These are phyloP conservation scores for Acleris cristana DNA, from an alignment of 2,888 invertebrate genomes.

Conservation along the genomic window DNA sequence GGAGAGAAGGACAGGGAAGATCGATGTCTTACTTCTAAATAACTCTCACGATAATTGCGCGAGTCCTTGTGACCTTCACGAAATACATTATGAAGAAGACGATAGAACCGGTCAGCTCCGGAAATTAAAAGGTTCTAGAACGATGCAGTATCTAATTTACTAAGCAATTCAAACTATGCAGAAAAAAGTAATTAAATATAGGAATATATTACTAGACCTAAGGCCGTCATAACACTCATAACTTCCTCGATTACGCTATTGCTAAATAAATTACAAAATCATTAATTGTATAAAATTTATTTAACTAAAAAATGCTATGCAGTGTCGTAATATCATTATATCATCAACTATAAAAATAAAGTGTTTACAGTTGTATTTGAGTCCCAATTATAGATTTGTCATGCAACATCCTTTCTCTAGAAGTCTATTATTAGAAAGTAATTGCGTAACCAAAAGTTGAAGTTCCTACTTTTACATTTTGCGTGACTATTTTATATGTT, in stretches of 20 bases:
- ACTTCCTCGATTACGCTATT: too few relatives aligned
- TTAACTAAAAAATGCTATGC: neutral
- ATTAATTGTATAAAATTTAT: neutral
- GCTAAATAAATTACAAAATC: too few relatives aligned
- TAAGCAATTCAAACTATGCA: neutral
- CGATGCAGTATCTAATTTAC: neutral
- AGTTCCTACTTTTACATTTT: constrained; percentile 2
- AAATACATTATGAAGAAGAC: neutral
- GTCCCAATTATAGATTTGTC: constrained; percentile 13
- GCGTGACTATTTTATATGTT: neutral
- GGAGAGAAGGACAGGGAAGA: too few relatives aligned
- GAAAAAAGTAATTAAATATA: neutral
- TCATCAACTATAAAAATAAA: constrained; percentile 6
- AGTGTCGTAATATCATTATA: constrained; percentile 1
- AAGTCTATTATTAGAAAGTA: constrained; percentile 7
- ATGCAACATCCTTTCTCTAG: constrained; percentile 20
- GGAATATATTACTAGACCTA: too few relatives aligned
- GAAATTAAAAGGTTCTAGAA: constrained; percentile 3
- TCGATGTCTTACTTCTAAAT: too few relatives aligned
- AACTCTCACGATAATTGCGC: too few relatives aligned
- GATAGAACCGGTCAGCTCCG: constrained; percentile 5
- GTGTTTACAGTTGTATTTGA: constrained; percentile 10
- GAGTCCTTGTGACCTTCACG: too few relatives aligned
- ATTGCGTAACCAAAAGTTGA: constrained; percentile 10
- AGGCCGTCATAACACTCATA: too few relatives aligned